Evolutionary conservation across 2,113 vertebrate genomes (phyloP), one percentile per base, ranked within the genome.

Genomic region (Pedetes capensis): DNA sequence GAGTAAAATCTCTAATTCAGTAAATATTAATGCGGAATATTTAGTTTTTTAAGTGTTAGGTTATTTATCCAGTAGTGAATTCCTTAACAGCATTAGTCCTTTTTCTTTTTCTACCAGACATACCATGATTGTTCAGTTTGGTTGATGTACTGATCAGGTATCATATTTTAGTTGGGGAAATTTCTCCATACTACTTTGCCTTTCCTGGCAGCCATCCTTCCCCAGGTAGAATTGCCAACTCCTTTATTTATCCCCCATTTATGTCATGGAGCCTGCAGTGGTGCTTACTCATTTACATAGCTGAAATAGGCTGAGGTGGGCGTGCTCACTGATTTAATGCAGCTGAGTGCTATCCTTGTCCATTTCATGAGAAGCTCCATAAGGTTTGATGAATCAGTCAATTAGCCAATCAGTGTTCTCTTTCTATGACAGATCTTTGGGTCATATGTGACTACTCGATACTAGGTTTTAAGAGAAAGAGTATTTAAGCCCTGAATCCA

Each of bases 11-110:
- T 86, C 34, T 32, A 71, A 3, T 53, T 92, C 55, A 76, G 27
- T 59, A 93, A 87, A 13, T 55, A 51, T 63, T 13, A 6, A 8
- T 61, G 34, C 49, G 34, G 83, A 97, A 64, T 74, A 39, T 66
- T 74, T 18, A 3, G 20, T 8, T 39, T 66, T 37, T 34, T 13
- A 68, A 91, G 37, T 75, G 13, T 87, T 79, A 47, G 44, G 8
- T 32, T 92, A 75, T 83, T 66, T 13, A 80, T 76, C 42, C n/a
- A 37, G 6, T 44, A 42, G 6, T 64, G n/a, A 55, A 49, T 72
- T 86, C 25, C 32, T 89, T 27, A 39, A 6, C 14, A 18, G 14
- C 47, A 13, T 51, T 22, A 69, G 63, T 55, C 27, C 12, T 51
- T 75, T 14, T 23, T 57, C 0, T 47, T 55, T 3, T 75, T 61